A percentile compares a stretch with the other conserved stretches of the same genome.
These are phyloP conservation scores for Lagopus leucura DNA, from an alignment of 2,113 vertebrate species.

Conservation along the genomic window DNA sequence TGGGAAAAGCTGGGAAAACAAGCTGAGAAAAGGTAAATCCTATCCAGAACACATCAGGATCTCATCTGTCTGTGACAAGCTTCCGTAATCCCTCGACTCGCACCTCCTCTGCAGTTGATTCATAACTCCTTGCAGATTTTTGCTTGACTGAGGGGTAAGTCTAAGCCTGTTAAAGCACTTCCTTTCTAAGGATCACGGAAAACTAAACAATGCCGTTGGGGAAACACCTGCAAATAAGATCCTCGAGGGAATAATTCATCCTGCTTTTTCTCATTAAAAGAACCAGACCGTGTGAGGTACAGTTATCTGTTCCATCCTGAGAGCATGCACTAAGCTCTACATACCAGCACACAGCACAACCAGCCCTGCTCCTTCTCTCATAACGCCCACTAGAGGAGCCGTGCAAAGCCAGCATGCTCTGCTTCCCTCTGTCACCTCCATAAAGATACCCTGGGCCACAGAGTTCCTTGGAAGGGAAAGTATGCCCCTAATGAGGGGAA, in stretches of 20 bases:
- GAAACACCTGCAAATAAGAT: not conserved
- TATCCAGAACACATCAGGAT: not conserved
- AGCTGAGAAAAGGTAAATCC: not conserved
- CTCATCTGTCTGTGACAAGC: not conserved
- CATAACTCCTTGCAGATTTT: not conserved
- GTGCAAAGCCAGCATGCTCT: fast-evolving
- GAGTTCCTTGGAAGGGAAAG: not conserved
- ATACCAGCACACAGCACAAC: not conserved
- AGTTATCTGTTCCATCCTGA: not conserved
- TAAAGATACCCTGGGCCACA: fast-evolving
- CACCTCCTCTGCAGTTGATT: not conserved
- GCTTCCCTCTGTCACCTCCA: not conserved
- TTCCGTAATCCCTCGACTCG: not conserved
- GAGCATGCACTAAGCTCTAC: fast-evolving
- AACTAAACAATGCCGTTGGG: not conserved
- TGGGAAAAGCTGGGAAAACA: not conserved
- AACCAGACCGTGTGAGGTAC: not conserved
- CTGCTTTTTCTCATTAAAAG: not conserved
- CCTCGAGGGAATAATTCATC: not conserved
- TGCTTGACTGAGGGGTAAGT: not conserved
- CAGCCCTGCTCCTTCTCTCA: fast-evolving
- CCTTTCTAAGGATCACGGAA: not conserved
- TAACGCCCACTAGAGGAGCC: not conserved
- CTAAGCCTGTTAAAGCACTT: not conserved
- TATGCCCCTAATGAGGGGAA: fast-evolving